Conservation (phyloP, 2,888 invertebrate genomes). For the Agelastica alni region DNA sequence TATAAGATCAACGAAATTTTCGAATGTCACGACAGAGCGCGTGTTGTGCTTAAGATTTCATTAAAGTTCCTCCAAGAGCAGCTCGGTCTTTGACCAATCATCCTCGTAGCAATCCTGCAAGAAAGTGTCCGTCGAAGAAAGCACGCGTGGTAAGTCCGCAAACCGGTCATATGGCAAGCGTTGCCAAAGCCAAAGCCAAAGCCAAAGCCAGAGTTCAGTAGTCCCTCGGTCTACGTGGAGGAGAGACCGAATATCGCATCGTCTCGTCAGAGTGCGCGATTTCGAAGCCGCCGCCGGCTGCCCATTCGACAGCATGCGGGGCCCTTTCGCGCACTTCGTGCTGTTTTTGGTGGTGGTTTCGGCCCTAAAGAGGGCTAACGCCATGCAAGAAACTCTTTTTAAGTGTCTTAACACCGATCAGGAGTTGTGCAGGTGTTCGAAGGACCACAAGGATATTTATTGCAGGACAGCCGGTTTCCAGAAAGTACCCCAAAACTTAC, state of each 20-base stretch:
- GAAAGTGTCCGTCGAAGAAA: constrained; percentile 23
- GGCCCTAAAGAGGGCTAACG: constrained; percentile 22
- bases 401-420: constrained; percentile 38
- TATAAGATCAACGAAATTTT: no score
- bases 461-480: constrained; percentile 44
- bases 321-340: constrained; percentile 16
- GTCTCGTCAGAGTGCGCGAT: constrained; percentile 29
- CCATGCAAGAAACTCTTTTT: constrained; percentile 31
- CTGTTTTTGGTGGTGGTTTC: constrained; percentile 20
- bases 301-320: constrained; percentile 34
- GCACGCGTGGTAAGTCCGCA: constrained; percentile 29
- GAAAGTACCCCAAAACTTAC: constrained; percentile 41
- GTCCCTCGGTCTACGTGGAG: constrained; percentile 35
- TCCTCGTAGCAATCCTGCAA: constrained; percentile 13
- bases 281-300: constrained; percentile 14
- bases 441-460: constrained; percentile 43
- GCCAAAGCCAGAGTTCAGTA: constrained; percentile 33
- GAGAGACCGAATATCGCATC: constrained; percentile 19
- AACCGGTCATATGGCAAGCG: constrained; percentile 34
- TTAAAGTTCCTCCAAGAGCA: no score
- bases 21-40: no score
- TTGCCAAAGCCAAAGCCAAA: constrained; percentile 12
- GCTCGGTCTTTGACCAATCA: constrained; percentile 19
- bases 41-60: no score
- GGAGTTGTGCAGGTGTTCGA: constrained; percentile 42